Conservation (phyloP, 1,140 invertebrate genomes). For the Venturia canescens region DNA sequence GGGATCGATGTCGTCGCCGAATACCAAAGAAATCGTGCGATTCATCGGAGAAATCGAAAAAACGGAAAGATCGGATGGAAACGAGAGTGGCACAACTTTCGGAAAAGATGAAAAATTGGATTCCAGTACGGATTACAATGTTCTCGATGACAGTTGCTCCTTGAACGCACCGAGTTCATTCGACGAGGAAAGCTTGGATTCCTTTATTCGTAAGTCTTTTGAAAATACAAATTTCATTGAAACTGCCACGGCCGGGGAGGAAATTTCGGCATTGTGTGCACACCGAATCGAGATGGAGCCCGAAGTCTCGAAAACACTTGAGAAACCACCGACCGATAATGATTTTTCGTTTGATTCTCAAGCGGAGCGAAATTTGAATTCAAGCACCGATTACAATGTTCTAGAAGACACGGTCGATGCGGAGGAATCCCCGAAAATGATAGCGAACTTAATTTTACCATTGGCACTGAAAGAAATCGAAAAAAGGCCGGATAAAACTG, state of each 20-base stretch:
- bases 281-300: no score
- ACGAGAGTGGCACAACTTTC: no score
- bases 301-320: no score
- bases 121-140: conserved; percentile 60
- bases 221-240: not conserved
- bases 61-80: no score
- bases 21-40: no score
- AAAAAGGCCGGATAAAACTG: not conserved
- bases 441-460: not conserved
- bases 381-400: conserved; percentile 31
- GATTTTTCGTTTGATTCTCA: no score
- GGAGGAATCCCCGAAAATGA: no score
- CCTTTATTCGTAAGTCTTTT: not conserved
- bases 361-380: not conserved
- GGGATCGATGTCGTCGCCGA: no score
- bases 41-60: not conserved
- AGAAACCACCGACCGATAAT: not conserved
- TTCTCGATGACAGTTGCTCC: conserved; percentile 64
- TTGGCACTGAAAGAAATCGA: not conserved
- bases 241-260: not conserved
- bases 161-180: conserved; percentile 50
- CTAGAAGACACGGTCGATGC: conserved; percentile 3
- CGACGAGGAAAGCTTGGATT: not conserved
- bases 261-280: not conserved
- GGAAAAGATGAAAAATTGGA: not conserved